phyloP scores from a whole-genome alignment of 92 coral and sea anemone genomes.

The Heteractis magnifica region DNA sequence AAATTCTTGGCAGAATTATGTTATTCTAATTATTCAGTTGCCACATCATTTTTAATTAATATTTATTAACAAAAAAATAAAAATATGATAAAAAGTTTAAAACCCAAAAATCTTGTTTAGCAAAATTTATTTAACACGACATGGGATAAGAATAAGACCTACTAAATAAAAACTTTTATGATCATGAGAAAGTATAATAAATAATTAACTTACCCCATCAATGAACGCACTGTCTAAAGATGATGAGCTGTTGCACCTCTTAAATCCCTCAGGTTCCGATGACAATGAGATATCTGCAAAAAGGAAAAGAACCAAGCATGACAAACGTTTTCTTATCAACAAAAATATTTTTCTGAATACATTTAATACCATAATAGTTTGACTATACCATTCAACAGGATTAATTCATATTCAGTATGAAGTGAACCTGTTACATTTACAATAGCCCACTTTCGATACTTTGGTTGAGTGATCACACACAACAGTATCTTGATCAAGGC shows the following conservation, averaged over 20 bases:
- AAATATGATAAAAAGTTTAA: conserved; percentile 4
- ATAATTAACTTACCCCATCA: conserved; percentile 75
- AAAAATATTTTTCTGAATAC: too few species aligned
- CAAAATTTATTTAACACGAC: background rate
- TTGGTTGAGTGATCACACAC: too few species aligned
- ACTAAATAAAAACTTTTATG: background rate
- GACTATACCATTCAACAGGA: too few species aligned
- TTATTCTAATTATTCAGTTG: too few species aligned
- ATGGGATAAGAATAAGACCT: background rate
- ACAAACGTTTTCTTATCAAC: too few species aligned
- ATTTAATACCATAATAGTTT: too few species aligned
- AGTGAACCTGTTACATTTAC: too few species aligned
- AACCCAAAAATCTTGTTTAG: background rate
- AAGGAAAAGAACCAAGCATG: background rate
- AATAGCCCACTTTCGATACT: too few species aligned
- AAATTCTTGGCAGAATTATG: too few species aligned
- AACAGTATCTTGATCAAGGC: too few species aligned
- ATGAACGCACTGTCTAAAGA: conserved; percentile 91
- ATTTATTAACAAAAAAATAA: background rate
- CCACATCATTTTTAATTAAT: background rate
- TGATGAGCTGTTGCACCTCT: conserved; percentile 85
- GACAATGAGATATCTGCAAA: conserved; percentile 45
- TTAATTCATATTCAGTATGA: too few species aligned
- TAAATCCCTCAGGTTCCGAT: conserved; percentile 53
- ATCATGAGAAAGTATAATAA: background rate